Conservation (phyloP, 2,797 vertebrate genomes). For the Gallinago nigripennis region DNA sequence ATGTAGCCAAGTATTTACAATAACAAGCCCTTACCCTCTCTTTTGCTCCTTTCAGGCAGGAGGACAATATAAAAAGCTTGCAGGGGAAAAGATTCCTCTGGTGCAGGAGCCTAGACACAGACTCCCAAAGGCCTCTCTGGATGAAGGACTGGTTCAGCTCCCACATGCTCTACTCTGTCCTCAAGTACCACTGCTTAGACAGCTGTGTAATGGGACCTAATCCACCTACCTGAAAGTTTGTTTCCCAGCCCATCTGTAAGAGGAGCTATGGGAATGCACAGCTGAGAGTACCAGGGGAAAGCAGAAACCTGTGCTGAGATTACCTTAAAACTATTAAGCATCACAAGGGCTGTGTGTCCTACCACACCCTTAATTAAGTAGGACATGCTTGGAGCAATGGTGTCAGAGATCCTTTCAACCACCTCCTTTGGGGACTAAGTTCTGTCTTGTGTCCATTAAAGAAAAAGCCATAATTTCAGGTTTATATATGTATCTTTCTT, state of each 20-base stretch:
- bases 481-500: neutral
- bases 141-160: neutral
- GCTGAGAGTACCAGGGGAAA: neutral
- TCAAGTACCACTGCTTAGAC: neutral
- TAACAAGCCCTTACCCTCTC: neutral
- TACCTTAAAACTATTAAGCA: neutral
- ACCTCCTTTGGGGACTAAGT: neutral
- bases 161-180: neutral
- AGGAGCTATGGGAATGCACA: neutral
- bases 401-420: neutral
- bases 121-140: neutral
- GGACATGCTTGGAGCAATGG: neutral
- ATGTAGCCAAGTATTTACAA: neutral
- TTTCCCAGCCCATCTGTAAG: neutral
- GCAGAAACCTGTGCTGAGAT: neutral
- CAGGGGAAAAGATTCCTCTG: neutral
- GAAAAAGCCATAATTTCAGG: neutral
- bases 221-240: neutral
- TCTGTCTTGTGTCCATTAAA: neutral
- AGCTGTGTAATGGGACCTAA: neutral
- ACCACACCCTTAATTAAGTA: neutral
- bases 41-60: neutral
- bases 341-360: neutral
- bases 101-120: neutral
- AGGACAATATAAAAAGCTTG: neutral